Evolutionary conservation across 2,888 invertebrate species (phyloP), one percentile per base, ranked within the genome.

Genomic region (Clostera curtula): DNA sequence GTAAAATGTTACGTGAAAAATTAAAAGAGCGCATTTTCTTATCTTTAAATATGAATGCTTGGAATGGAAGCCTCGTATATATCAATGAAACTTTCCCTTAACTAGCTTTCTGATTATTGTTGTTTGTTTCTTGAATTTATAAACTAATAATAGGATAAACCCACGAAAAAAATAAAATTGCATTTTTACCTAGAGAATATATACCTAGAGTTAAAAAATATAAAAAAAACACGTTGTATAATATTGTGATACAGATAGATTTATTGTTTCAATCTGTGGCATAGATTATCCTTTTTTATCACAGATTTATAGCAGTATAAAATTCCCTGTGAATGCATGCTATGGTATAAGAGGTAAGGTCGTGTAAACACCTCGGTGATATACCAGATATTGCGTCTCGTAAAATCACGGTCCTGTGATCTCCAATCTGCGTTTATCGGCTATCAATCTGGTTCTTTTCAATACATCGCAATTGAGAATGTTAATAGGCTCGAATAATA

Each of bases 371-470:
- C 57, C 50, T 53, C 49, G 14, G 43, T 52, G 50, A 49, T 53
- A 60, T 63, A 64, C 67, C 58, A 44, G 51, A 75, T 73, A 82
- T 82, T 80, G 75, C 73, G 67, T 66, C 70, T 79, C 80, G 67
- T 82, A 80, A 80, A 80, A 70, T 42, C 55, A 62, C 62, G 69
- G 69, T 71, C 74, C 68, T 60, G 61, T 67, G 77, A 79, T 80
- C 80, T 74, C 72, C 73, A 80, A 80, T 82, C 79, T 67, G 58
- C 48, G 60, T 80, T 82, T 79, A 82, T 69, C 40, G 70, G 49
- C 64, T 48, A 69, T 80, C 75, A 77, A 66, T 67, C 55, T 34
- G 35, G 26, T 39, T 53, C 61, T 57, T 72, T 76, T 75, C 75
- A 76, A 75, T 77, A 68, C 64, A 60, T 54, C 48, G 59, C 42